Conservation (phyloP, 2,113 vertebrate genomes). For the Morone chrysops region DNA sequence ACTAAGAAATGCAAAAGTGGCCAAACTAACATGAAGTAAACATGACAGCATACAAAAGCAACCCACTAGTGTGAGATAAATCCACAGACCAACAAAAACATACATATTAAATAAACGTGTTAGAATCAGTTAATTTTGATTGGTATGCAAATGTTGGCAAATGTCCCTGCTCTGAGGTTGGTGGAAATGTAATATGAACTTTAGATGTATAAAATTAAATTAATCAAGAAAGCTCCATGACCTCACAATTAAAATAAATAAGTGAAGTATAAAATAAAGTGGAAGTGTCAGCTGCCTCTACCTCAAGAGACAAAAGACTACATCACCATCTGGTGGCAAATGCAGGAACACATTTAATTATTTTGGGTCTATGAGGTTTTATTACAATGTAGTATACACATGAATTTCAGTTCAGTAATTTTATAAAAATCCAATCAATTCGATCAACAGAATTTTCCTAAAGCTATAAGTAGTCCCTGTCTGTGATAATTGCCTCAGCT, state of each 20-base stretch:
- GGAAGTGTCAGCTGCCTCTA: background rate
- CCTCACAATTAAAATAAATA: background rate
- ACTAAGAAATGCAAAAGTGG: background rate
- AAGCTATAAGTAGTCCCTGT: background rate
- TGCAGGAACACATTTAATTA: conserved; percentile 10
- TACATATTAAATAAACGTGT: background rate
- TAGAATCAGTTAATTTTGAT: conserved; percentile 2
- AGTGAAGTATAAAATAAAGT: no score
- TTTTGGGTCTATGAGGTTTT: background rate
- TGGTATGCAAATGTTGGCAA: background rate
- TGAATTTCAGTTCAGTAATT: background rate
- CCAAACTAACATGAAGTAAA: background rate
- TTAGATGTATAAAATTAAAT: background rate
- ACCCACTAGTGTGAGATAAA: background rate
- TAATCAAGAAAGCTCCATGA: background rate
- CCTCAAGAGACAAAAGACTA: conserved; percentile 21
- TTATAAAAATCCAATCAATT: background rate
- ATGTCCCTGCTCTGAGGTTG: background rate
- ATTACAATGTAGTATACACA: background rate
- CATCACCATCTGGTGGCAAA: conserved; percentile 69
- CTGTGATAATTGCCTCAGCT: conserved; percentile 28
- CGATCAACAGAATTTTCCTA: background rate
- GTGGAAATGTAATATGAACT: background rate
- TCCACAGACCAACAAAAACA: background rate
- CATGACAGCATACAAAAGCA: conserved; percentile 1